phyloP scores from a whole-genome alignment of 1,140 invertebrate genomes.

The Neuroterus valhalla region DNA sequence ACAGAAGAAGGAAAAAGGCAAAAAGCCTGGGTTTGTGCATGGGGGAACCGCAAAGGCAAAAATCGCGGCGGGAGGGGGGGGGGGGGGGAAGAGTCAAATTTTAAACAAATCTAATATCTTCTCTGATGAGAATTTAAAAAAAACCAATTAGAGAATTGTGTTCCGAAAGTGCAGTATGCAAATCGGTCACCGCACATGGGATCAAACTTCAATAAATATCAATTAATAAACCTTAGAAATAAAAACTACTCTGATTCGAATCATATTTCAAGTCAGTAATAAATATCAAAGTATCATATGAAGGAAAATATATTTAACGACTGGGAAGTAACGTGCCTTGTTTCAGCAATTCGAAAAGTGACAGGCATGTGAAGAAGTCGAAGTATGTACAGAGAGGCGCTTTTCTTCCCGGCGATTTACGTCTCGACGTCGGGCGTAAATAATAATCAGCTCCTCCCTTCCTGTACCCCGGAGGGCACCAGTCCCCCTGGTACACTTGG shows the following conservation, averaged over 20 bases:
- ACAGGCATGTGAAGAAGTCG: not conserved
- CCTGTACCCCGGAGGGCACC: constrained; percentile 25
- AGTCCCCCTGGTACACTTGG: not conserved
- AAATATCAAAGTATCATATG: not conserved
- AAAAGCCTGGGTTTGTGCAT: too few species aligned
- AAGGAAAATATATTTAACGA: not conserved
- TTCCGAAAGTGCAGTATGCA: constrained; percentile 11
- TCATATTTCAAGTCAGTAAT: not conserved
- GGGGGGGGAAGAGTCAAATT: too few species aligned
- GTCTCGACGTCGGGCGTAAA: constrained; percentile 57
- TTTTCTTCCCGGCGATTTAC: constrained; percentile 53
- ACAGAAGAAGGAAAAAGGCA: too few species aligned
- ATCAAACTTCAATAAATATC: constrained; percentile 20
- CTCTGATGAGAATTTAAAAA: too few species aligned
- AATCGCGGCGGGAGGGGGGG: too few species aligned
- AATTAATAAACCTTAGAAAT: not conserved
- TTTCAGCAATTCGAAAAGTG: constrained; percentile 4
- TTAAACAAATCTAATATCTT: too few species aligned
- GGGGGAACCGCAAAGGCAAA: too few species aligned
- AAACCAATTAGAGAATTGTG: not conserved
- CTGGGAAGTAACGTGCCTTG: not conserved
- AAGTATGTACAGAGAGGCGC: not conserved
- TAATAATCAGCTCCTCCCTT: constrained; percentile 60
- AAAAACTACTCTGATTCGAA: not conserved
- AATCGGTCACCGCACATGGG: not conserved